phyloP scores from a whole-genome alignment of 2,888 invertebrate genomes.

The Diaprepes abbreviatus region DNA sequence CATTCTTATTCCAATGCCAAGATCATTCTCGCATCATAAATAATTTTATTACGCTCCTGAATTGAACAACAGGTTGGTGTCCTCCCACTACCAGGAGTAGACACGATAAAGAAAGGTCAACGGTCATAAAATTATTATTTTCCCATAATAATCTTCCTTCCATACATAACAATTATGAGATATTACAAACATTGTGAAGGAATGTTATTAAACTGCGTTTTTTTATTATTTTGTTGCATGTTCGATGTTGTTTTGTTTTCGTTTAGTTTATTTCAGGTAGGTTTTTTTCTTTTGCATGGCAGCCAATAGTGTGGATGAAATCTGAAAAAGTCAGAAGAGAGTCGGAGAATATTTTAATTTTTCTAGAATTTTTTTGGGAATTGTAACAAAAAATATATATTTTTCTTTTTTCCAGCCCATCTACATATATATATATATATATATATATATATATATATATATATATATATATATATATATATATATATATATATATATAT shows the following conservation, averaged over 20 bases:
- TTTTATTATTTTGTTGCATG: conserved; percentile 39
- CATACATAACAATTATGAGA: conserved; percentile 60
- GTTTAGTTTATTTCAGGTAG: too few species aligned
- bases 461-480: too few species aligned
- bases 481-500: too few species aligned
- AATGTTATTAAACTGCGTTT: conserved; percentile 57
- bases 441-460: too few species aligned
- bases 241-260: conserved; percentile 26
- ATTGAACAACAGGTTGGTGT: conserved; percentile 61
- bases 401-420: too few species aligned
- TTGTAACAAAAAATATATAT: too few species aligned
- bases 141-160: conserved; percentile 60
- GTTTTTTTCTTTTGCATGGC: too few species aligned
- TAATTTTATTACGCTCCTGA: conserved; percentile 41
- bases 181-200: conserved; percentile 59
- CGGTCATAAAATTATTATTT: conserved; percentile 66
- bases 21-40: conserved; percentile 4
- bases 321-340: too few species aligned
- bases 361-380: too few species aligned
- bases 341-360: too few species aligned
- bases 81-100: conserved; percentile 64
- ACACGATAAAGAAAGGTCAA: conserved; percentile 64
- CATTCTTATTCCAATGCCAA: background rate
- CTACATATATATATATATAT: too few species aligned
- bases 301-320: too few species aligned